Base-by-base conservation (phyloP, 2,113 vertebrate species). In the Natator depressus region DNA sequence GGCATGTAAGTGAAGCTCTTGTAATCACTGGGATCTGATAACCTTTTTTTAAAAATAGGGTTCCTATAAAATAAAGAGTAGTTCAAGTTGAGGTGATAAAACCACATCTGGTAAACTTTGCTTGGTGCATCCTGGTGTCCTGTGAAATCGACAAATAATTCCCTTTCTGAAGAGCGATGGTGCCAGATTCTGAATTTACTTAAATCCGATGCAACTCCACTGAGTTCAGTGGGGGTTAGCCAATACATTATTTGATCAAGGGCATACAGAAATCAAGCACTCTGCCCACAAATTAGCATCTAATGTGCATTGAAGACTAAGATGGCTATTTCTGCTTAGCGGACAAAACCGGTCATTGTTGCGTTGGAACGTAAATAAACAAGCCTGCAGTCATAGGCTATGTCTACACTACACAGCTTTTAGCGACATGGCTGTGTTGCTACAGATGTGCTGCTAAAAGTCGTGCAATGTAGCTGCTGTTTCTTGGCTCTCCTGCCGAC, bases 21-120 rank as follows among this genome's bases (percentile, higher is more conserved):
- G 83, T 97, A 95, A 97, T 94, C 16, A 0, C 51, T 50, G 84
- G 89, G 94, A 97, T 96, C 88, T 93, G 96, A 96, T 94, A 91
- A 96, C 95, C 72, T 75, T 85, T 92, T 94, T 50, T 38, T 62
- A 94, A 94, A 95, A 92, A 1, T 75, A 59, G n/a, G 14, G 47
- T 75, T 90, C 75, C 82, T 83, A 20, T 95, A 94, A 97, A 96
- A 38, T 88, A 88, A 91, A 88, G 75, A 88, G 81, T 55, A 83
- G 93, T 92, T 97, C 84, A 82, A 89, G 75, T 91, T n/a, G 22
- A 96, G 85, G 95, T 87, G 95, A 92, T 96, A 88, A 94, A 97
- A 53, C 49, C 65, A 59, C 92, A 89, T 97, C 95, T 98, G 97
- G 89, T 83, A 42, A 90, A 55, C 89, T 93, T 79, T 93, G 78